phyloP scores from a whole-genome alignment of 2,888 invertebrate genomes.

The Stegana nigrithorax region DNA sequence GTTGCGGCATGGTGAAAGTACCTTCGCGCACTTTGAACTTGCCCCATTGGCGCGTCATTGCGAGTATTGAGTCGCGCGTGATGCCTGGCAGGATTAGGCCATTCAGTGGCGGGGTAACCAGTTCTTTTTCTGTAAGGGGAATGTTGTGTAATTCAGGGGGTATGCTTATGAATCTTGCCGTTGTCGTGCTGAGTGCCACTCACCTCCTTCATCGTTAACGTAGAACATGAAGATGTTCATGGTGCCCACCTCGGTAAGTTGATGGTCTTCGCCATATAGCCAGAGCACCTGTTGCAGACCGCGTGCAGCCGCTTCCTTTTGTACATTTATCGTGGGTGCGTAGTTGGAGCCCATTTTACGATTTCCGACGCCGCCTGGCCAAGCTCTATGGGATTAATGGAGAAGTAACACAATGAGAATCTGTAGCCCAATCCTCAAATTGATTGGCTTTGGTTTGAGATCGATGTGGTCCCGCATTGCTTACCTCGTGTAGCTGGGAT shows the following conservation, averaged over 20 bases:
- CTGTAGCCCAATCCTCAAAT: too few relatives aligned
- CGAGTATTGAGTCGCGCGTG: constrained; percentile 87
- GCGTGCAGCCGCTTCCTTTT: constrained; percentile 78
- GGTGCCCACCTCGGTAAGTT: constrained; percentile 96
- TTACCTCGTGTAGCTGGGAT: constrained; percentile 82
- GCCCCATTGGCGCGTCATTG: constrained; percentile 85
- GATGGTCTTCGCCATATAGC: constrained; percentile 93
- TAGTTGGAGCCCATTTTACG: constrained; percentile 96
- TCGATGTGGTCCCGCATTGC: too few relatives aligned
- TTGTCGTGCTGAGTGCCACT: constrained; percentile 38
- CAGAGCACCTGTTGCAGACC: constrained; percentile 96
- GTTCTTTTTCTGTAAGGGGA: constrained; percentile 79
- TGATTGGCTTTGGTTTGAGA: too few relatives aligned
- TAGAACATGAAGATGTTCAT: constrained; percentile 97
- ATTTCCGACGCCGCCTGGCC: constrained; percentile 95
- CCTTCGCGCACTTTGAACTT: constrained; percentile 86
- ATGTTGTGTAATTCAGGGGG: background rate
- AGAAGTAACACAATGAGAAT: too few relatives aligned
- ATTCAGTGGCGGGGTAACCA: constrained; percentile 92
- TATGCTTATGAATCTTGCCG: background rate
- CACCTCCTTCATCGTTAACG: constrained; percentile 91
- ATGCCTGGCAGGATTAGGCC: constrained; percentile 97
- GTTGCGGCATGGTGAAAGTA: constrained; percentile 84
- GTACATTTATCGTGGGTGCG: constrained; percentile 86
- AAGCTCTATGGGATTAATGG: too few relatives aligned